Conservation (phyloP, 2,888 invertebrate species). For the Plusia festucae region DNA sequence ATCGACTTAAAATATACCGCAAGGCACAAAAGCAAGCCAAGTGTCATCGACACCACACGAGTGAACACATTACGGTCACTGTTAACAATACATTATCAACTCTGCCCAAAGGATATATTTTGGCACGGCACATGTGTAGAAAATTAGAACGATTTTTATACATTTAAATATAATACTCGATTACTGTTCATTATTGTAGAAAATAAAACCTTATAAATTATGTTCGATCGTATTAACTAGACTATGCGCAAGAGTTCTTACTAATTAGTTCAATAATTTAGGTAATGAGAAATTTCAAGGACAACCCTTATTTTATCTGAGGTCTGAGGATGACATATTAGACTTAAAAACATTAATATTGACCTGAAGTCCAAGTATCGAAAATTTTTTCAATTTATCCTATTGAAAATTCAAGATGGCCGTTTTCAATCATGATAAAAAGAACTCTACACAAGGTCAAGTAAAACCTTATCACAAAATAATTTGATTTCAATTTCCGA, state of each 20-base stretch:
- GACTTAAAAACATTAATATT: too few species aligned
- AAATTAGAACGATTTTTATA: conserved; percentile 70
- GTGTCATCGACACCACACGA: conserved; percentile 5
- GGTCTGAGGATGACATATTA: too few species aligned
- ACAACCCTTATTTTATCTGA: background rate
- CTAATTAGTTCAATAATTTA: background rate
- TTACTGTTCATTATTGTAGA: conserved; percentile 61
- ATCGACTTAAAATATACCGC: conserved; percentile 21
- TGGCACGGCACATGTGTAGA: conserved; percentile 78
- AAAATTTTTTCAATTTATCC: background rate
- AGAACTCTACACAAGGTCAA: conserved; percentile 28
- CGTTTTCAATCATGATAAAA: background rate
- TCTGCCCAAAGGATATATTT: conserved; percentile 62
- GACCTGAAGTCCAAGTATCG: too few species aligned
- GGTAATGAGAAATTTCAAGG: background rate
- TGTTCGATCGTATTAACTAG: conserved; percentile 28
- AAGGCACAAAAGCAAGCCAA: conserved; percentile 48
- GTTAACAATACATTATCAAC: conserved; percentile 26
- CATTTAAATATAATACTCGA: conserved; percentile 71
- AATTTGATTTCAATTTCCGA: conserved; percentile 60
- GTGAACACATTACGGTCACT: conserved; percentile 22
- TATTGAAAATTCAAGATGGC: background rate
- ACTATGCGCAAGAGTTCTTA: conserved; percentile 27
- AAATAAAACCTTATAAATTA: conserved; percentile 60
- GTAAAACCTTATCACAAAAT: conserved; percentile 59